These are phyloP conservation scores for Eristalis intricaria DNA, from an alignment of 2,888 invertebrate species.

Conservation along the genomic window DNA sequence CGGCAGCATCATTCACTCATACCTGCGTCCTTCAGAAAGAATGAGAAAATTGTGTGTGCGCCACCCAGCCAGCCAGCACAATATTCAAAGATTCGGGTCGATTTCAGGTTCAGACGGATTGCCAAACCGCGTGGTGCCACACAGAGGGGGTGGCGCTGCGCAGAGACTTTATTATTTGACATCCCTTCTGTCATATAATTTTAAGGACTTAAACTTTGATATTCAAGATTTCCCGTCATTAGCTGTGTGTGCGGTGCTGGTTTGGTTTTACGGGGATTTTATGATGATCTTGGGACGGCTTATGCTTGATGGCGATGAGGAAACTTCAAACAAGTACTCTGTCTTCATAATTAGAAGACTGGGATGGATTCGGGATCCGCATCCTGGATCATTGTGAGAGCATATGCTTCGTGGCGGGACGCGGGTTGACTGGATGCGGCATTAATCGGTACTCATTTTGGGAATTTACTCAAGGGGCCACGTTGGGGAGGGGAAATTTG, in stretches of 20 bases:
- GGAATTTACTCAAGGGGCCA: background rate
- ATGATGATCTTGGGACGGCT: background rate
- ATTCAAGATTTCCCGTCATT: slow-evolving; percentile 54
- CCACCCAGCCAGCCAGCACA: background rate
- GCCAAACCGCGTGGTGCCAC: slow-evolving; percentile 55
- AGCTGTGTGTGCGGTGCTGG: slow-evolving; percentile 16
- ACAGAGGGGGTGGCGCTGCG: background rate
- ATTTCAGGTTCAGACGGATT: slow-evolving; percentile 31
- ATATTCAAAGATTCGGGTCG: slow-evolving; percentile 33
- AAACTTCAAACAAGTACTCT: background rate
- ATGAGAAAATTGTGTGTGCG: background rate
- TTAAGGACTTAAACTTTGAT: slow-evolving; percentile 52
- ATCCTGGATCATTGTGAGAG: background rate
- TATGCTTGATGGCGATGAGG: background rate
- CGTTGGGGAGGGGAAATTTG: background rate
- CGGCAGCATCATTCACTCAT: slow-evolving; percentile 47
- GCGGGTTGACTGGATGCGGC: background rate
- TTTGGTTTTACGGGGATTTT: background rate
- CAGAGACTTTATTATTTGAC: background rate
- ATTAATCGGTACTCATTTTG: background rate
- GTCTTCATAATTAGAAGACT: background rate
- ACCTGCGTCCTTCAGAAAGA: slow-evolving; percentile 11
- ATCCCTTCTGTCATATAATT: slow-evolving; percentile 23
- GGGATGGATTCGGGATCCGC: background rate
- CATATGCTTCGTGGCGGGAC: background rate